Base-by-base conservation (phyloP, 2,888 invertebrate species). In the Dysmachus trigonus region DNA sequence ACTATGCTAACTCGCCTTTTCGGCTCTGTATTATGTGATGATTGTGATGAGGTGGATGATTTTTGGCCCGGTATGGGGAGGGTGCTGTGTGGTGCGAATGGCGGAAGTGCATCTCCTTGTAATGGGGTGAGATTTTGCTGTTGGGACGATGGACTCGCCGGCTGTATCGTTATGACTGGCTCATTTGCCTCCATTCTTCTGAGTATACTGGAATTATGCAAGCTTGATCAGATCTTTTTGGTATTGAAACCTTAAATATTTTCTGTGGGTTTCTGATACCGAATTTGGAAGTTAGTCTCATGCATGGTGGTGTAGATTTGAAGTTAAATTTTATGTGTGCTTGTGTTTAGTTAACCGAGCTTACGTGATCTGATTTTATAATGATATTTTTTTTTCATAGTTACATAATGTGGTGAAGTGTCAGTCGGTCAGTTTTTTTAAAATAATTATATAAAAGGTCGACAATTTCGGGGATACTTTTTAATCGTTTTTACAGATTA, bases 1-100 rank as follows among this genome's bases (percentile, higher is more conserved):
- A 47, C 47, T 87, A 95, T 95, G 89, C 95, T 94, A 15, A 95
- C 95, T 90, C 94, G 93, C 86, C 95, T 92, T 88, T 93, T 94
- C 8, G 92, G 91, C 84, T 93, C 94, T 88, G 92, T 92, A 15
- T 41, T 41, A 85, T 86, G 77, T 53, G 62, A 62, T 62, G 62
- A 62, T 22, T 22, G 18, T 62, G 62, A 62, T 62, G 62, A 62
- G 18, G 62, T 76, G 30, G 72, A 7, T 81, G 81, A 81, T 86
- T 72, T 76, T 85, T 27, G 38, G 18, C 83, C 83, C 41, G 38
- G 41, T 27, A 31, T 18, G 3, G 73, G 47, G 7, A 62, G 77
- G 18, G 62, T 77, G 33, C 33, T 53, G 18, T 76, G 76, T 38
- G 18, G n/a, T 27, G 41, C 15, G 13, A 76, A 53, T 35, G 85